Evolutionary conservation across 2,888 invertebrate genomes (phyloP), one percentile per base, ranked within the genome.

Genomic region (Andrena haemorrhoa): DNA sequence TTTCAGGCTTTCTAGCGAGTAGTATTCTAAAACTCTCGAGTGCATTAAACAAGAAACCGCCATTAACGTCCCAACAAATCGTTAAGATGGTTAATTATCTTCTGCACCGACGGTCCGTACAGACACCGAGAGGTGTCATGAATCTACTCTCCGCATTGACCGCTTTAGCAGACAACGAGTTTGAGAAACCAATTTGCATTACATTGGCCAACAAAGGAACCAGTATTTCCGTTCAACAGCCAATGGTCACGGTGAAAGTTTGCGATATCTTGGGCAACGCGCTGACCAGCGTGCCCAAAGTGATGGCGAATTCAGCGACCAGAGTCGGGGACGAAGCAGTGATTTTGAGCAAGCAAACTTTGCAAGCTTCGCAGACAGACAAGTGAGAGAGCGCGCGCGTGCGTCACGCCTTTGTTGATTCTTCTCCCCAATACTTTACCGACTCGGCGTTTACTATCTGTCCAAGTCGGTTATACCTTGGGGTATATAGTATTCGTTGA

Each of bases 71-170:
- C 88, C 96, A 96, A 33, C 98, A 98, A 94, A 96, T 96, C 1
- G 96, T 97, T 66, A 99, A 99, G 95, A 97, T 99, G 91, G 96
- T 97, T 0, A 97, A 97, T 92, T 99, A 99, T 95, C 96, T 99
- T 90, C 94, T 98, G 82, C 97, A 97, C 63, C 96, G 99, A 60
- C 97, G 97, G 87, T 98, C 98, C 63, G 98, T 99, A 2, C 98
- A 97, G 93, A 96, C 97, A 3, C 95, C 97, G 0, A 97, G 97
- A 92, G 98, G 98, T 47, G 97, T 97, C 5, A 96, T 97, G 82
- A 95, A 97, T 74, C 95, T 99, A 33, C 94, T 99, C 0, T 97
- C 98, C 84, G 97, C 97, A 0, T 95, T 98, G 29, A 95, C 95
- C 58, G 96, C 96, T 0, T 94, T 98, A 16, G 95, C 96, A 1